A percentile compares a stretch with the other conserved stretches of the same genome.
phyloP scores from a whole-genome alignment of 1,140 invertebrate species.

The Zaprionus africanus region DNA sequence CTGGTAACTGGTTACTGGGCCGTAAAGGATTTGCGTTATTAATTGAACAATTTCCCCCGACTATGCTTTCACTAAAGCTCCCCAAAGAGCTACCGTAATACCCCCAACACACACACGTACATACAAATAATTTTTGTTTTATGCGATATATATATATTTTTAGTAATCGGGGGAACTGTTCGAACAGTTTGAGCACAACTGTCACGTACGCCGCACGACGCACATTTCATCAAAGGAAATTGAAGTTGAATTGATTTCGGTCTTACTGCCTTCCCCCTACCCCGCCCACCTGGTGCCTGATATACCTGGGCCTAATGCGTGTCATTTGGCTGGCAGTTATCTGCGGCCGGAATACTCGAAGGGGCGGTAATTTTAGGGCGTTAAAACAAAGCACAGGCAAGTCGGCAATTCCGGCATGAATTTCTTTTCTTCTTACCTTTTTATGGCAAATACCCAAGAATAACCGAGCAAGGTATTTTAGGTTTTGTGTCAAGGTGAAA shows the following conservation, averaged over 20 bases:
- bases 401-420: slow-evolving; percentile 13
- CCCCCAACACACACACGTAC: slow-evolving; percentile 18
- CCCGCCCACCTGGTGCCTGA: background rate
- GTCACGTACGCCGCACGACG: slow-evolving; percentile 58
- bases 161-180: slow-evolving; percentile 6
- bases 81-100: slow-evolving; percentile 13
- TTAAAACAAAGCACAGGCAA: slow-evolving; percentile 36
- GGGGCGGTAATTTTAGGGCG: slow-evolving; percentile 60
- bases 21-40: slow-evolving; percentile 75
- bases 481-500: background rate
- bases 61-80: slow-evolving; percentile 11
- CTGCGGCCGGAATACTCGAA: slow-evolving; percentile 61
- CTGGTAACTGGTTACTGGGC: slow-evolving; percentile 50
- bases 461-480: background rate
- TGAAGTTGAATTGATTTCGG: slow-evolving; percentile 74
- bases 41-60: slow-evolving; percentile 63
- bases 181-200: slow-evolving; percentile 51
- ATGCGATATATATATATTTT: slow-evolving; percentile 24
- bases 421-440: slow-evolving; percentile 11
- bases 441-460: background rate
- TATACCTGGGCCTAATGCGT: slow-evolving; percentile 66
- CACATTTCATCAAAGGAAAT: slow-evolving; percentile 74
- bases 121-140: background rate
- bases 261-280: slow-evolving; percentile 25
- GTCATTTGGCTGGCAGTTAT: slow-evolving; percentile 74